Evolutionary conservation across 2,113 vertebrate genomes (phyloP).

Genomic region (Ophiodon elongatus): DNA sequence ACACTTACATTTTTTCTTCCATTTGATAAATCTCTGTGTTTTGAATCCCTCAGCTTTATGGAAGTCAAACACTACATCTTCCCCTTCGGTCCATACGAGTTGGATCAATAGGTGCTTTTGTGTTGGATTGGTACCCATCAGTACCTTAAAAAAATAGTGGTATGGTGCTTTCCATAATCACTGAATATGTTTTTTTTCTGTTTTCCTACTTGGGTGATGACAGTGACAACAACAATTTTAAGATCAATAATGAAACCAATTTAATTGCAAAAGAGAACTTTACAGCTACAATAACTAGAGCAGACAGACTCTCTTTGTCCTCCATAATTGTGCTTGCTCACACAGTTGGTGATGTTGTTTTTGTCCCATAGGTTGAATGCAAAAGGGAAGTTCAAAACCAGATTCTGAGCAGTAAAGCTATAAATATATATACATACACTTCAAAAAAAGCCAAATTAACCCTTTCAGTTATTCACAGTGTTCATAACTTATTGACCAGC

Average conservation of each 20-base stretch:
- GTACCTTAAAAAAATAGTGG: neutral
- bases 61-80: neutral
- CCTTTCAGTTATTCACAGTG: no score
- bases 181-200: neutral
- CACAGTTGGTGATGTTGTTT: no score
- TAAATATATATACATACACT: no score
- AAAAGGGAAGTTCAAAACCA: no score
- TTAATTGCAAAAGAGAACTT: conserved; percentile 31
- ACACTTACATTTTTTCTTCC: neutral
- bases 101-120: neutral
- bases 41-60: neutral
- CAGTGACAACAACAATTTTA: neutral
- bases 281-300: neutral
- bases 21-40: neutral
- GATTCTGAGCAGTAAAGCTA: no score
- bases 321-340: no score
- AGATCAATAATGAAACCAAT: conserved; percentile 4
- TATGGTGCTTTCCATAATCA: conserved; percentile 3
- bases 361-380: no score
- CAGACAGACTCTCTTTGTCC: neutral
- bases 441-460: no score
- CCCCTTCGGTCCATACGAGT: neutral
- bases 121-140: neutral
- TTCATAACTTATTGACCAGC: no score
- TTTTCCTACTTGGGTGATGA: conserved; percentile 16